Base-by-base conservation (phyloP, 2,888 invertebrate species). In the Nomada fabriciana region DNA sequence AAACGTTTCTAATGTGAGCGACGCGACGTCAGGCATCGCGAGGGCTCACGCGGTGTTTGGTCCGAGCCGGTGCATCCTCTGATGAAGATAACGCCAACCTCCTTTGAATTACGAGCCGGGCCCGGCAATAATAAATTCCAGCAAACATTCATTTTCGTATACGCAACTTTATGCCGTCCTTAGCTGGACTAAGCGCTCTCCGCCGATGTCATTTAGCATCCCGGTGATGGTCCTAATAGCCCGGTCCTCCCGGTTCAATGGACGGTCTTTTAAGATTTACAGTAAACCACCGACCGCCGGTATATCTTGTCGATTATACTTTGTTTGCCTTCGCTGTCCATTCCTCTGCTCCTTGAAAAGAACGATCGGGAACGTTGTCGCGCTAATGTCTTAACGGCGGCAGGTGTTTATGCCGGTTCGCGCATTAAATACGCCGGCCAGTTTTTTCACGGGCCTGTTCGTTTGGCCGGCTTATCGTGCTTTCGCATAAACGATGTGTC, bases 61-160 rank as follows among this genome's bases (percentile, higher is more conserved):
- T 74, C 75, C 63, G 78, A 76, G 85, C 83, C 87, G 88, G 87
- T 86, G 89, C 88, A 85, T 89, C 88, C 90, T 86, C 91, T 92
- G 93, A 94, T 94, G 93, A 93, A 94, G 93, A 94, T 94, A 94
- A 94, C 93, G 93, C 93, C 93, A 93, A 87, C 86, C 89, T 87
- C 86, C 89, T 93, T 93, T 94, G 93, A 94, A 92, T 94, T 93
- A 93, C 93, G 93, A 89, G 89, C 89, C 88, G 88, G 90, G 85
- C 89, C 91, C 88, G 90, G 91, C 92, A 91, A 93, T 93, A 94
- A 93, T 93, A 94, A 93, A 93, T 94, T 94, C 92, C 91, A 89
- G 90, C 91, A 91, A 93, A 93, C 93, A 93, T 93, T 93, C 92
- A 93, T 93, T 94, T 94, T 94, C 93, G 93, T 93, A 92, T 91